Base-by-base conservation (phyloP, 2,888 invertebrate genomes). In the Melipona beecheii region DNA sequence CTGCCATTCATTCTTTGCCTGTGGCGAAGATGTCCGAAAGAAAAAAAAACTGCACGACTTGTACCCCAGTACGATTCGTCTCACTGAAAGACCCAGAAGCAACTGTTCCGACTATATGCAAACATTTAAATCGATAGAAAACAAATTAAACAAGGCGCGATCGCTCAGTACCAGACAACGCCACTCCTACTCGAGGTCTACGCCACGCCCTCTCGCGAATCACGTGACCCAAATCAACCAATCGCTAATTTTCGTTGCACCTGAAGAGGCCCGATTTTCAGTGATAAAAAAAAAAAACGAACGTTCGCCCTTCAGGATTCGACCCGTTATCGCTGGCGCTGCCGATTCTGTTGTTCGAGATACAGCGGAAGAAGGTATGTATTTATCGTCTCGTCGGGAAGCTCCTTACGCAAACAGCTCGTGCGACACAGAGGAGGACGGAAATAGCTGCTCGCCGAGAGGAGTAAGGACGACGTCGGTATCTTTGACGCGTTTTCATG, bases 341-440 rank as follows among this genome's bases (percentile, higher is more conserved):
- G 24, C 31, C 31, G n/a, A 49, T 65, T 65, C 78, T 17, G 66
- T 78, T 58, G 72, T 78, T 78, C 78, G 65, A 81, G 9, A 72
- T 78, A 71, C 52, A 27, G 58, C 60, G 60, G 21, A 68, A 43
- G 43, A 43, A 43, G 9, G 43, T 43, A 66, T 78, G 71, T 81
- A 81, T 81, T 78, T 78, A 72, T 73, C n/a, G 24, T 24, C 21
- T 36, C 0, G 36, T 36, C 43, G 43, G 19, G 19, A 27, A 52
- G 43, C 66, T 58, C 17, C 66, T 74, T 65, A 49, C 64, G 64
- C 54, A 24, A 72, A 72, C 54, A 65, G 3, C 50, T 36, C n/a
- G 1, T 19, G 1, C 50, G 58, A 27, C 21, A 21, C 15, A 27
- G 15, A 49, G 2, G 6, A 49, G 21, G 11, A 60, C 49, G 50